phyloP scores from a whole-genome alignment of 2,888 invertebrate species.

The Mactromeris polynyma region DNA sequence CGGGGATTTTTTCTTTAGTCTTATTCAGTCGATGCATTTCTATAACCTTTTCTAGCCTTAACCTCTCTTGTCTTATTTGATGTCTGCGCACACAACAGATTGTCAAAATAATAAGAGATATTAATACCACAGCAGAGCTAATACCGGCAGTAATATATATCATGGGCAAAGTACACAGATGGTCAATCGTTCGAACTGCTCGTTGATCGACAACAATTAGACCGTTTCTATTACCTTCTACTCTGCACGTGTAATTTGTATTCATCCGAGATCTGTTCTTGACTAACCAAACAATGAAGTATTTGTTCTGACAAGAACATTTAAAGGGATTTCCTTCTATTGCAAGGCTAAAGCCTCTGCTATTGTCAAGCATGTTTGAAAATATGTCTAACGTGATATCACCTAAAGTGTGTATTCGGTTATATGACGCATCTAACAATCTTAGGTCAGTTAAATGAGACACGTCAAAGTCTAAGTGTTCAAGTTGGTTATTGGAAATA shows the following conservation, averaged over 20 bases:
- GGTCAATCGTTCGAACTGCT: too few relatives aligned
- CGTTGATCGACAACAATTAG: not conserved
- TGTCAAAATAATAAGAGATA: not conserved
- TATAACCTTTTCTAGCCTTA: not conserved
- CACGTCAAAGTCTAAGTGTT: not conserved
- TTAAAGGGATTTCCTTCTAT: conserved; percentile 15
- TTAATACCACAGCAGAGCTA: not conserved
- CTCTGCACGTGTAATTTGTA: too few relatives aligned
- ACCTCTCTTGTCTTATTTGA: not conserved
- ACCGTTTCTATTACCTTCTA: not conserved
- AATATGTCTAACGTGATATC: not conserved
- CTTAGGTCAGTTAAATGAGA: too few relatives aligned
- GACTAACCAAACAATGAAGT: too few relatives aligned
- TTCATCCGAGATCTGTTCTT: too few relatives aligned
- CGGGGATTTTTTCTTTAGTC: too few relatives aligned
- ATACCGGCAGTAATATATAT: not conserved
- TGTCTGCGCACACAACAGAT: not conserved
- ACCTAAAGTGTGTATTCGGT: too few relatives aligned
- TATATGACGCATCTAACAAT: too few relatives aligned
- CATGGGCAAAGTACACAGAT: too few relatives aligned
- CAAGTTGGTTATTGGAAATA: conserved; percentile 3
- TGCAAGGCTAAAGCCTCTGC: not conserved
- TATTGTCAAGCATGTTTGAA: not conserved
- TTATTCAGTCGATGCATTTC: too few relatives aligned
- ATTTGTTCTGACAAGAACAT: not conserved